Conservation (phyloP, 2,113 vertebrate genomes). For the Cepphus grylle region DNA sequence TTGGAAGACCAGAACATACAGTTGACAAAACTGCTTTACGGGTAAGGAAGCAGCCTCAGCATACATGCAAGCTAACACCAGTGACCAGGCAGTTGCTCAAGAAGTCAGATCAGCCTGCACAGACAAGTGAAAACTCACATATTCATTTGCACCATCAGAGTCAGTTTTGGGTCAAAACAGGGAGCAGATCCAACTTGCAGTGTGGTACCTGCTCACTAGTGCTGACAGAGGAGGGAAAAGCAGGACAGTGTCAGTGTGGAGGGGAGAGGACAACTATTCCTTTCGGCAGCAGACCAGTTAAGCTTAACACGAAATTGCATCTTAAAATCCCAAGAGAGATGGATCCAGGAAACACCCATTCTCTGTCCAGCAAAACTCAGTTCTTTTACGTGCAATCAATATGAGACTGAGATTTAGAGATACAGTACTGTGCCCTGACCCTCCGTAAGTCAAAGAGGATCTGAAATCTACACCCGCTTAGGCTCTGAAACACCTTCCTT, state of each 20-base stretch:
- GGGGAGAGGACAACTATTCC: accelerated
- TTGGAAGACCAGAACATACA: not conserved
- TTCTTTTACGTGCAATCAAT: not conserved
- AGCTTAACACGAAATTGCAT: not conserved
- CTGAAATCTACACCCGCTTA: not conserved
- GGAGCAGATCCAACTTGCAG: not conserved
- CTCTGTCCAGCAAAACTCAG: not conserved
- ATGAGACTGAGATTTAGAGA: not conserved
- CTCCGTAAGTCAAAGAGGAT: not conserved
- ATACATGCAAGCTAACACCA: not conserved
- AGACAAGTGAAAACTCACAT: not conserved
- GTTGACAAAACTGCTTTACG: not conserved
- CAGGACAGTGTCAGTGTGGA: not conserved
- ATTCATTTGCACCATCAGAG: not conserved
- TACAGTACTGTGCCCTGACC: too few relatives aligned
- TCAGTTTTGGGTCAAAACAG: not conserved
- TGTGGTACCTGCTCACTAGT: not conserved
- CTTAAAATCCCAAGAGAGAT: not conserved
- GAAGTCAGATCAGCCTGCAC: not conserved
- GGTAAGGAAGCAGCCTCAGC: not conserved
- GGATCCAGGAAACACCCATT: not conserved
- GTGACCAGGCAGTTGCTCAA: not conserved
- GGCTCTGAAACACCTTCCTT: not conserved
- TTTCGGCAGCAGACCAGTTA: not conserved
- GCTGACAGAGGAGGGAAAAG: not conserved